phyloP scores from a whole-genome alignment of 2,113 vertebrate species.

The Plestiodon gilberti region DNA sequence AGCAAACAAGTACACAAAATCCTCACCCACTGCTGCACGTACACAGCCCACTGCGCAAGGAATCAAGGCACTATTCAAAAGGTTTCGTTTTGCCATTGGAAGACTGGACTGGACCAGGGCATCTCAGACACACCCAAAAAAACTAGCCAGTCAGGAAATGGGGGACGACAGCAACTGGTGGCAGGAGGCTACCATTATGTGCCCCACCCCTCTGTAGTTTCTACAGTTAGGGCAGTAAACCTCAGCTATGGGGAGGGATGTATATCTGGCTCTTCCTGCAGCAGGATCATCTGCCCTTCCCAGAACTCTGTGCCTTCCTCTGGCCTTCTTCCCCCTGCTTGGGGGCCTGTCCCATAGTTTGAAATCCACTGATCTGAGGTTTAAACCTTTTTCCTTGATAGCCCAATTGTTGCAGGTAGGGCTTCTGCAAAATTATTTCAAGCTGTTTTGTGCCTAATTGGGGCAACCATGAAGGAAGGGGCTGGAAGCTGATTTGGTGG shows the following conservation, averaged over 20 bases:
- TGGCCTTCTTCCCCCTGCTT: too few relatives aligned
- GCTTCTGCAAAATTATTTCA: neutral
- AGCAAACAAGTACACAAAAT: neutral
- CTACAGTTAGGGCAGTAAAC: neutral
- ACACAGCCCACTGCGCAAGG: neutral
- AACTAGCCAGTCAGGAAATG: too few relatives aligned
- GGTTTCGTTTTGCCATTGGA: neutral
- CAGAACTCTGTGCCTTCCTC: neutral
- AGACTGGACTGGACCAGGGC: too few relatives aligned
- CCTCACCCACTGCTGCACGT: neutral
- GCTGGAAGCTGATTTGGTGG: neutral
- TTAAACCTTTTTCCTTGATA: neutral
- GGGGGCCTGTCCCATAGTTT: neutral
- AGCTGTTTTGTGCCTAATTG: too few relatives aligned
- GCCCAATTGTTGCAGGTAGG: neutral
- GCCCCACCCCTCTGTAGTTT: neutral
- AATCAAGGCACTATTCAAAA: neutral
- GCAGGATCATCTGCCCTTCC: neutral
- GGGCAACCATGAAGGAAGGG: neutral
- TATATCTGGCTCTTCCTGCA: neutral
- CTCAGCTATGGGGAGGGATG: neutral
- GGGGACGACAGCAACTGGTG: neutral
- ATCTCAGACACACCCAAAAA: neutral
- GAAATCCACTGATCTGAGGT: neutral
- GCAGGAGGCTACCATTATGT: neutral